A percentile compares a stretch with the other conserved stretches of the same genome.
Evolutionary conservation across 2,888 invertebrate genomes (phyloP).

Genomic region (Julus scandinavius): DNA sequence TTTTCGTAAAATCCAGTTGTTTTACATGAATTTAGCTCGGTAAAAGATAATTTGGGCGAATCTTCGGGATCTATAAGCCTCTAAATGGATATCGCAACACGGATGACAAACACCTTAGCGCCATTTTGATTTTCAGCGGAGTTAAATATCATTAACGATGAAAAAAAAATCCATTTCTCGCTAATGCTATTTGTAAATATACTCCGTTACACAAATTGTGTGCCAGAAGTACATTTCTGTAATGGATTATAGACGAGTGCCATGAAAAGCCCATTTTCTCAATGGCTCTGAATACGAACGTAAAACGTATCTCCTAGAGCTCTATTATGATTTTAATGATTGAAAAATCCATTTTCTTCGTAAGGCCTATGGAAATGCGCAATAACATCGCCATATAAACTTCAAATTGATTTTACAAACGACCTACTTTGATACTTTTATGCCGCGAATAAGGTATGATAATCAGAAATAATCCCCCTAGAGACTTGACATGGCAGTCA

Average conservation of each 20-base stretch:
- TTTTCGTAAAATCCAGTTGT: too few relatives aligned
- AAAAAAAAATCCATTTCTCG: constrained; percentile 23
- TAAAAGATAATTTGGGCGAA: background rate
- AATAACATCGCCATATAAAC: constrained; percentile 14
- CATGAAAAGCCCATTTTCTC: constrained; percentile 11
- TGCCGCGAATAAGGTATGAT: background rate
- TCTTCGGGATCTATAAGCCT: background rate
- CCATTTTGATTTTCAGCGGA: background rate
- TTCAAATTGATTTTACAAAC: constrained; percentile 26
- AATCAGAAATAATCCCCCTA: constrained; percentile 7
- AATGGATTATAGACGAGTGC: constrained; percentile 34
- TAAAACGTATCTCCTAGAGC: background rate
- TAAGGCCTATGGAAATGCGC: background rate
- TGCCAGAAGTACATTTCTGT: background rate
- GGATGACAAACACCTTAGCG: background rate
- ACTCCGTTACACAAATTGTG: background rate
- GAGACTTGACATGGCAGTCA: background rate
- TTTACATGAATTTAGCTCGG: too few relatives aligned
- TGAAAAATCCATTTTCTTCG: constrained; percentile 38
- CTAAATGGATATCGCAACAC: background rate
- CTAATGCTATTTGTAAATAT: constrained; percentile 24
- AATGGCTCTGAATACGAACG: background rate
- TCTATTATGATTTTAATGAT: constrained; percentile 32
- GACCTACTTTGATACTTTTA: constrained; percentile 23
- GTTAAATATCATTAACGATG: constrained; percentile 21